Evolutionary conservation across 1,140 invertebrate species (phyloP), one percentile per base, ranked within the genome.

Genomic region (Palaemon carinicauda): DNA sequence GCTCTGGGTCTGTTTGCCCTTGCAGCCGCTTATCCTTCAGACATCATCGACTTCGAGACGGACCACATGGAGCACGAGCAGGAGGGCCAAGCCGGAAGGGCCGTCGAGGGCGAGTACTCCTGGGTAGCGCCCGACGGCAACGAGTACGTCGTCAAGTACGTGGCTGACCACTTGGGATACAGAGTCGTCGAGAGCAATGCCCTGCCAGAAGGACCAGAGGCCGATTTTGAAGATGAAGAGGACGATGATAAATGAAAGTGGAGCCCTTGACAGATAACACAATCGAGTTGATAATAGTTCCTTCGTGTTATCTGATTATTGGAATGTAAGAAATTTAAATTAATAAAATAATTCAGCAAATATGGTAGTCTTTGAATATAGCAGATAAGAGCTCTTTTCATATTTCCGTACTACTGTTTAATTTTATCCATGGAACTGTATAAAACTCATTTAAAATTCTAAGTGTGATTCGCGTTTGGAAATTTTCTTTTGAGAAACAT

Each of bases 11-110:
- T 50, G 50, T 12, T 87, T 21, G 84, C 71, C 50, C 54, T 77
- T 24, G 65, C 84, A 54, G 54, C 73, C n/a, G 84, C 84, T 50
- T 71, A 52, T 50, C 84, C 84, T 3, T 69, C 84, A 17, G 74
- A 87, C 69, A 71, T 87, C 29, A 65, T 87, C 75, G 84, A 87
- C 77, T 80, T 87, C 77, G 84, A 87, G 33, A 79, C 75, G 19
- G 84, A 87, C 77, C 21, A 21, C 56, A 87, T 87, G 77, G 19
- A 75, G 52, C 17, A 74, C 74, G 27, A 53, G 75, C 75, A 80
- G 78, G 74, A 51, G 60, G 56, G 73, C 52, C 51, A 79, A 74
- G 24, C 81, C 4, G 81, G 81, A 27, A 71, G 21, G 31, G 81
- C 56, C 33, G 81, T 83, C 3, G 81, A 83, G 65, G 81, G 81